Conservation (phyloP, 1,140 invertebrate genomes). For the Scylla paramamosain region DNA sequence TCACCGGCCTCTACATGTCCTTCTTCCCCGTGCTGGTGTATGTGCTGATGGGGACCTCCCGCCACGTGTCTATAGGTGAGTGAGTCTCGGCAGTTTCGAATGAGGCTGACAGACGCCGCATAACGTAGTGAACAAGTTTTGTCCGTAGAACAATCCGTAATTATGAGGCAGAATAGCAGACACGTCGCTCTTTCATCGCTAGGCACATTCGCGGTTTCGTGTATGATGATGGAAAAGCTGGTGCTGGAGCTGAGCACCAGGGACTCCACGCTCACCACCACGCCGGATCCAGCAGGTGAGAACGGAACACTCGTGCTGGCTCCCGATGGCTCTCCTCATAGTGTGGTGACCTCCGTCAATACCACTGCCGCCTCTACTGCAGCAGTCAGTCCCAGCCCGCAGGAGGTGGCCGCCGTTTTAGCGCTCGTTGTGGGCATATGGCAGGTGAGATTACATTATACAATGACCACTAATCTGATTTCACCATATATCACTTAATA, state of each 20-base stretch:
- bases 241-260: slow-evolving; percentile 79
- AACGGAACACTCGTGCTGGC: too few relatives aligned
- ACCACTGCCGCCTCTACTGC: not conserved
- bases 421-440: slow-evolving; percentile 85
- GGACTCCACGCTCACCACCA: not conserved
- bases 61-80: slow-evolving; percentile 94
- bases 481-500: too few relatives aligned
- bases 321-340: too few relatives aligned
- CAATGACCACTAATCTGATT: too few relatives aligned
- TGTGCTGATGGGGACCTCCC: slow-evolving; percentile 93
- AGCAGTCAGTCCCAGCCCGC: slow-evolving; percentile 78
- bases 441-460: slow-evolving; percentile 48
- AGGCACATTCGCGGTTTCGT: slow-evolving; percentile 88
- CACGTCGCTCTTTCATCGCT: slow-evolving; percentile 83
- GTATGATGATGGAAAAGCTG: slow-evolving; percentile 94
- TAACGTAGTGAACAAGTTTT: too few relatives aligned
- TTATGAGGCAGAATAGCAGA: too few relatives aligned
- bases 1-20: slow-evolving; percentile 96
- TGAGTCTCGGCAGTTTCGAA: too few relatives aligned
- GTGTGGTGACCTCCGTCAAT: not conserved
- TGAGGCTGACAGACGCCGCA: too few relatives aligned
- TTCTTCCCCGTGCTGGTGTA: slow-evolving; percentile 96
- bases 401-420: slow-evolving; percentile 86
- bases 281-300: not conserved
- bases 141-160: too few relatives aligned